A percentile compares a stretch with the other conserved stretches of the same genome.
These are phyloP conservation scores for Montifringilla adamsi DNA, from an alignment of 2,113 vertebrate genomes.

Conservation along the genomic window DNA sequence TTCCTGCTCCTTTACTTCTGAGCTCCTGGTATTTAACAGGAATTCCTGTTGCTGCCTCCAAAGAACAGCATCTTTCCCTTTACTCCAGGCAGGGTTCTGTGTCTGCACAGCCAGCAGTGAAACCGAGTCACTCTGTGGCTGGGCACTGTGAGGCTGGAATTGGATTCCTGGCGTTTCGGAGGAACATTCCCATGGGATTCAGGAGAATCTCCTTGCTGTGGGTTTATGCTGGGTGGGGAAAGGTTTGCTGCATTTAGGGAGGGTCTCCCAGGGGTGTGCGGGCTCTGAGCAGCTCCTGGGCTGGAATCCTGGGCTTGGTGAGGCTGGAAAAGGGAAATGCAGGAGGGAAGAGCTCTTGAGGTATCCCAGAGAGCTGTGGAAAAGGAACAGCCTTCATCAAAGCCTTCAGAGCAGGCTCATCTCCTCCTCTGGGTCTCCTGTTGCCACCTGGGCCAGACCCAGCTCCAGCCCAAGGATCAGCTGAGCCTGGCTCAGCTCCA, in stretches of 20 bases:
- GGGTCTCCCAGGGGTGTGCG: rapidly evolving
- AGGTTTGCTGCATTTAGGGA: neutral
- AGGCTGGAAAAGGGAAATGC: neutral
- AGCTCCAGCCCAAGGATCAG: neutral
- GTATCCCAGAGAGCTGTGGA: rapidly evolving
- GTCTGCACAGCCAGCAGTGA: too few relatives aligned
- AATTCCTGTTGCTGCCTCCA: neutral
- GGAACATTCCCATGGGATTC: too few relatives aligned
- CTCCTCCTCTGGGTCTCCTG: neutral
- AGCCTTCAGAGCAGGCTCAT: rapidly evolving
- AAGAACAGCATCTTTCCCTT: neutral
- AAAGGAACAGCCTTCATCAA: rapidly evolving
- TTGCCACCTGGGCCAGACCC: neutral
- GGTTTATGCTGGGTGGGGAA: neutral
- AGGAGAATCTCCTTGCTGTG: too few relatives aligned
- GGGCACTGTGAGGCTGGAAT: rapidly evolving
- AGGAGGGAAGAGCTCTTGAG: neutral
- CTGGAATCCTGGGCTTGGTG: rapidly evolving
- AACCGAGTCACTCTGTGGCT: neutral
- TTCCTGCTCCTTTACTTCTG: neutral
- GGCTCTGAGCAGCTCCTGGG: neutral
- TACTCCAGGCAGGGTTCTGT: rapidly evolving
- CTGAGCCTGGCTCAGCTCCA: neutral
- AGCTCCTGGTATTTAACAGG: neutral
- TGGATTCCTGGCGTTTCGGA: neutral